These are phyloP conservation scores for Tetranychus urticae DNA, from an alignment of 1,140 invertebrate genomes.

Conservation along the genomic window DNA sequence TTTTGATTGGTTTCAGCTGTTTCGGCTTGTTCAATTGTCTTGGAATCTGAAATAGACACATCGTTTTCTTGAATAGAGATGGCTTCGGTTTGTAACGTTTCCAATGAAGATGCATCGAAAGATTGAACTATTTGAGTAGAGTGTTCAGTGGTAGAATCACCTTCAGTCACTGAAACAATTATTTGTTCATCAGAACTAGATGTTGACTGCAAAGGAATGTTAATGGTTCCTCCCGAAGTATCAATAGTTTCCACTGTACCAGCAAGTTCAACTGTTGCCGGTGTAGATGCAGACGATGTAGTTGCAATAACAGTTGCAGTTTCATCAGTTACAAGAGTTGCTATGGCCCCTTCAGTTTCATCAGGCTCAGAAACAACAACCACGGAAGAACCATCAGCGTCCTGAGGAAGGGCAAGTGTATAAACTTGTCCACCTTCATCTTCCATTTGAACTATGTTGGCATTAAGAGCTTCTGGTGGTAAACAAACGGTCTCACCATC, in stretches of 20 bases:
- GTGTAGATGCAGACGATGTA: background rate
- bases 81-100: background rate
- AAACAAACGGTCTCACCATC: conserved; percentile 4
- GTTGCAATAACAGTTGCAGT: background rate
- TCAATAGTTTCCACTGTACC: background rate
- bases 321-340: background rate
- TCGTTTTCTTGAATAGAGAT: background rate
- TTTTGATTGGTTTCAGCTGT: background rate
- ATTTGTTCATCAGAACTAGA: too few species aligned
- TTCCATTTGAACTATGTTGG: background rate
- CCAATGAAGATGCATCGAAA: background rate
- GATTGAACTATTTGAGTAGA: conserved; percentile 3
- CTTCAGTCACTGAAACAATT: too few species aligned
- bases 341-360: too few species aligned
- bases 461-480: background rate
- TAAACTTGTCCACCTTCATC: background rate
- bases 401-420: background rate
- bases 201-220: background rate
- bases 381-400: background rate
- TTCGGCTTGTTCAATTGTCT: background rate
- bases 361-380: background rate
- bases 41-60: background rate
- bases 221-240: background rate
- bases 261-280: background rate
- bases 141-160: background rate